Conservation (phyloP, 2,888 invertebrate genomes). For the Blastobasis adustella region DNA sequence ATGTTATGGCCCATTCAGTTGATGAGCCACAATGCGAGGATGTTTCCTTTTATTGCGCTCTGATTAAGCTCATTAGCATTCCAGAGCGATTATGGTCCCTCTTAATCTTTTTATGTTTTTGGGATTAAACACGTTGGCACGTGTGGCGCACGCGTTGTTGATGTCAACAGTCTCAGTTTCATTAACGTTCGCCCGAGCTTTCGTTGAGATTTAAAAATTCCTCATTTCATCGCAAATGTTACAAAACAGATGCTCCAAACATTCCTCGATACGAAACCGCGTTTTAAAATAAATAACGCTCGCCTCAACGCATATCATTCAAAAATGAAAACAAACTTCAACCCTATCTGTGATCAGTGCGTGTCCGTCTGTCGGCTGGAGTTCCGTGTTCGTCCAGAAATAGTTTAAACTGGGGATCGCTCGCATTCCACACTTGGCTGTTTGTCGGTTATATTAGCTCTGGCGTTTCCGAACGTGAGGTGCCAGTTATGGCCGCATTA, state of each 20-base stretch:
- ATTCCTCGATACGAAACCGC: too few species aligned
- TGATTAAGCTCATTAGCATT: slow-evolving; percentile 2
- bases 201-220: background rate
- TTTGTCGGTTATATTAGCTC: slow-evolving; percentile 37
- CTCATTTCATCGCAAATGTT: too few species aligned
- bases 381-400: slow-evolving; percentile 56
- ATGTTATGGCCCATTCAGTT: slow-evolving; percentile 20
- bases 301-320: too few species aligned
- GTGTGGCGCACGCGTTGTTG: too few species aligned
- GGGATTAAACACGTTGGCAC: too few species aligned
- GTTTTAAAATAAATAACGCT: too few species aligned
- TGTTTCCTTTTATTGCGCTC: slow-evolving; percentile 14
- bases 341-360: slow-evolving; percentile 4
- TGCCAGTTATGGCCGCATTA: slow-evolving; percentile 1
- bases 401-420: slow-evolving; percentile 41
- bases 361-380: slow-evolving; percentile 15
- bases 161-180: too few species aligned
- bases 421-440: slow-evolving; percentile 43
- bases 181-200: background rate
- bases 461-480: slow-evolving; percentile 24
- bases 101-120: too few species aligned
- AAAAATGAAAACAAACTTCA: background rate
- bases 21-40: slow-evolving; percentile 16
- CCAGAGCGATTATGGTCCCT: background rate
- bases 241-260: too few species aligned